phyloP scores from a whole-genome alignment of 2,113 vertebrate species.

The Larimichthys polyactis region DNA sequence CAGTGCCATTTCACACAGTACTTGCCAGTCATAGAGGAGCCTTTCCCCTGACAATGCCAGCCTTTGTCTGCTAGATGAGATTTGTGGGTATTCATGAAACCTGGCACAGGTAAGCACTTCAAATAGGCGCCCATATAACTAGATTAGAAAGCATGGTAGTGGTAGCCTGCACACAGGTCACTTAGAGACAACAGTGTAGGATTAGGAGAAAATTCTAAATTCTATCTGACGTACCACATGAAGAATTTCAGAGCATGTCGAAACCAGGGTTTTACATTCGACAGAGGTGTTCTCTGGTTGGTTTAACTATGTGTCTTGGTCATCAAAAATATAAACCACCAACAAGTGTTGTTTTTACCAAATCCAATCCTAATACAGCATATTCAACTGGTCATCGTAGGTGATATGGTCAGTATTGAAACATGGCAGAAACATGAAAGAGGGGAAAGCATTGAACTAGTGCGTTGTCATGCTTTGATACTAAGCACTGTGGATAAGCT shows the following conservation, averaged over 20 bases:
- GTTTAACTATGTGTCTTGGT: too few relatives aligned
- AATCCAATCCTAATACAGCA: too few relatives aligned
- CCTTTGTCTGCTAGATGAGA: slow-evolving; percentile 30
- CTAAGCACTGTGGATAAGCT: too few relatives aligned
- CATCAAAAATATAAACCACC: too few relatives aligned
- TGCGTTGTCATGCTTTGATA: too few relatives aligned
- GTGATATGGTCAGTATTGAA: too few relatives aligned
- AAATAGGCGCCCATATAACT: not conserved
- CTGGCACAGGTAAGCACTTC: slow-evolving; percentile 7
- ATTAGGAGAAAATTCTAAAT: not conserved
- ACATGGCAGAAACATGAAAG: too few relatives aligned
- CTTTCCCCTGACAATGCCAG: slow-evolving; percentile 24
- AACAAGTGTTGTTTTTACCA: too few relatives aligned
- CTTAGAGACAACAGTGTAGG: not conserved
- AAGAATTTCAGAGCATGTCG: not conserved
- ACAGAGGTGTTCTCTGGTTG: not conserved
- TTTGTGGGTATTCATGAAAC: slow-evolving; percentile 27
- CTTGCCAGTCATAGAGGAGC: slow-evolving; percentile 24
- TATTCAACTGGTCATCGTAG: too few relatives aligned
- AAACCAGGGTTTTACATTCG: not conserved
- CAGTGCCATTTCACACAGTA: slow-evolving; percentile 10
- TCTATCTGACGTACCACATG: not conserved
- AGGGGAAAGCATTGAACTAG: too few relatives aligned
- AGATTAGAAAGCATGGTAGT: slow-evolving; percentile 4
- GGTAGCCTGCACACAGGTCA: not conserved